These are phyloP conservation scores for Volucella zonaria DNA, from an alignment of 2,888 invertebrate species.

Conservation along the genomic window DNA sequence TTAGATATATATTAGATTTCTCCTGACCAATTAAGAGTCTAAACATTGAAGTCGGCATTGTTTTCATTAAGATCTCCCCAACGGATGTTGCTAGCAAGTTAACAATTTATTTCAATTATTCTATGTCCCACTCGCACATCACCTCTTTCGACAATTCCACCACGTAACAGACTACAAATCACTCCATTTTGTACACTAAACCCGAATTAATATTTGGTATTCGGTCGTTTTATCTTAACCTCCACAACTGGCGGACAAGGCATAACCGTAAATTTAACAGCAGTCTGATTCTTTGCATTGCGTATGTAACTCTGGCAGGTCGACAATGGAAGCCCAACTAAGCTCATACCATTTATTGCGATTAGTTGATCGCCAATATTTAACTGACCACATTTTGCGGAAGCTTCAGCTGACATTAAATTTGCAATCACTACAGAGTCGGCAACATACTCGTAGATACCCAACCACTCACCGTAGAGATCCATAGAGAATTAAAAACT, in stretches of 20 bases:
- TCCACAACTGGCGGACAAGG: constrained; percentile 99
- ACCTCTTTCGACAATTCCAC: constrained; percentile 99
- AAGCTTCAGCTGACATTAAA: constrained; percentile 97
- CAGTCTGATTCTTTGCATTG: constrained; percentile 98
- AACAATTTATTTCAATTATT: constrained; percentile 99
- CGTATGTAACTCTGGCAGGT: constrained; percentile 99
- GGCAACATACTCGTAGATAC: constrained; percentile 99
- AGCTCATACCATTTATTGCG: constrained; percentile 98
- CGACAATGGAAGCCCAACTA: constrained; percentile 98
- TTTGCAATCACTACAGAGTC: constrained; percentile 99
- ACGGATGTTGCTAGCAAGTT: constrained; percentile 99
- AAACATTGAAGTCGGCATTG: constrained; percentile 99
- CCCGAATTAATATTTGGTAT: constrained; percentile 99
- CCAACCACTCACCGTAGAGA: constrained; percentile 96
- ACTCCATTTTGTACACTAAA: constrained; percentile 99
- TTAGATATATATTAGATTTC: constrained; percentile 98
- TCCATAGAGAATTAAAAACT: too few species aligned
- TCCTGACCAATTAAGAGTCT: constrained; percentile 99
- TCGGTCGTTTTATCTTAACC: constrained; percentile 99
- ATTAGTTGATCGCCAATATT: constrained; percentile 99
- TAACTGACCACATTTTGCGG: constrained; percentile 98
- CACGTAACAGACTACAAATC: constrained; percentile 98
- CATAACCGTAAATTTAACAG: constrained; percentile 99
- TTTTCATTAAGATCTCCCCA: constrained; percentile 99
- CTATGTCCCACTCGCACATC: constrained; percentile 99